A percentile compares a stretch with the other conserved stretches of the same genome.
These are phyloP conservation scores for Laterallus jamaicensis DNA, from an alignment of 2,113 vertebrate genomes.

Conservation along the genomic window DNA sequence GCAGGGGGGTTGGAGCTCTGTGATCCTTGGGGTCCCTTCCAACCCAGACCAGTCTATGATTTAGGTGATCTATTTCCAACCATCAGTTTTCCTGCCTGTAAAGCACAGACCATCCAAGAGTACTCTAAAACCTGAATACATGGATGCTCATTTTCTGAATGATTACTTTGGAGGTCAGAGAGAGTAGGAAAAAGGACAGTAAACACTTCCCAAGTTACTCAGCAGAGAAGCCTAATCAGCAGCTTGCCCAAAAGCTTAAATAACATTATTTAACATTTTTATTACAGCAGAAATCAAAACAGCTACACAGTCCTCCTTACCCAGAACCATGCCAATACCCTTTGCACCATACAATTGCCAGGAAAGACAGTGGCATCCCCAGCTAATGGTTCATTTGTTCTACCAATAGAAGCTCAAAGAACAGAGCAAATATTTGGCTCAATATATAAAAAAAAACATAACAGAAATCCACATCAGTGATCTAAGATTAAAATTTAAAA, in stretches of 20 bases:
- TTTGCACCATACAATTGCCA: not conserved
- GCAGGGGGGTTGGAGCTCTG: no score
- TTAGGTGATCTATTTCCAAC: not conserved
- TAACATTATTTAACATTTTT: not conserved
- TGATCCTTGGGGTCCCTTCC: no score
- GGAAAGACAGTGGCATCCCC: not conserved
- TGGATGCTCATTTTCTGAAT: not conserved
- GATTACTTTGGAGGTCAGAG: not conserved
- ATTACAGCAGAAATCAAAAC: not conserved
- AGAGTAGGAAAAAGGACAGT: not conserved
- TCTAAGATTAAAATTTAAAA: not conserved
- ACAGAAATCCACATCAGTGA: not conserved
- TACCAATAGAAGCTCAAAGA: not conserved
- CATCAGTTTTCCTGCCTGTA: not conserved
- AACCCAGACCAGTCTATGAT: no score
- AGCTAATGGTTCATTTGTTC: not conserved
- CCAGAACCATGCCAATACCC: not conserved
- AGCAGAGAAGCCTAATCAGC: not conserved
- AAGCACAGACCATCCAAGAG: not conserved
- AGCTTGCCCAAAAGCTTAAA: not conserved
- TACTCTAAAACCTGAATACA: not conserved
- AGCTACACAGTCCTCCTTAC: accelerated
- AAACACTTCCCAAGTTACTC: not conserved
- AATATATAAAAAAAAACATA: not conserved
- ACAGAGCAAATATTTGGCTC: not conserved